A percentile compares a stretch with the other conserved stretches of the same genome.
Conservation (phyloP, 2,113 vertebrate species). For the Aythya baeri region DNA sequence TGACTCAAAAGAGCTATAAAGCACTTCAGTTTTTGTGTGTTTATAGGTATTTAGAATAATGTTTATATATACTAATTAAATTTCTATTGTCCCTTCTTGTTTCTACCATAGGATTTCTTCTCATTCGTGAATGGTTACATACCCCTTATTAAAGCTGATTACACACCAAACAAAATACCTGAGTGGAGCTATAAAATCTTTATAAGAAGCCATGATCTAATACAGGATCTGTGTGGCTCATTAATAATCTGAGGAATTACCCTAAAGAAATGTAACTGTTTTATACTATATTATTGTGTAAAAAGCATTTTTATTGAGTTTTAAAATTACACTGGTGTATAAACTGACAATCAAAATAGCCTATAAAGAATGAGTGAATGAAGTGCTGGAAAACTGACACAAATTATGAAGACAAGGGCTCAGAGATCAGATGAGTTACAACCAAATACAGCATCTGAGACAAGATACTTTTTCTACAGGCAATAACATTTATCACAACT, state of each 20-base stretch:
- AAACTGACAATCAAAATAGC: conserved; percentile 39
- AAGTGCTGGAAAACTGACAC: conserved; percentile 13
- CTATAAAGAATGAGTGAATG: neutral
- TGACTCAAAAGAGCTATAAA: neutral
- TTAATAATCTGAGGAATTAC: conserved; percentile 58
- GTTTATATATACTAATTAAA: conserved; percentile 35
- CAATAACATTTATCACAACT: neutral
- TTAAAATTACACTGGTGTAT: neutral
- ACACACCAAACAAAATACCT: conserved; percentile 39
- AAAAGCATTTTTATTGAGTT: conserved; percentile 56
- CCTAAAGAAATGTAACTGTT: conserved; percentile 17
- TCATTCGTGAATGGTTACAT: neutral
- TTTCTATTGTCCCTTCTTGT: neutral
- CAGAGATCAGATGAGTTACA: conserved; percentile 1
- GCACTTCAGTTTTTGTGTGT: neutral
- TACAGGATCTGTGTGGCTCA: conserved; percentile 16
- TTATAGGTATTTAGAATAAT: conserved; percentile 51
- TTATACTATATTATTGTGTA: conserved; percentile 42
- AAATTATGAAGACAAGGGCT: neutral
- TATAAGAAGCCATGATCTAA: conserved; percentile 44
- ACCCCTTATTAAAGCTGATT: conserved; percentile 52
- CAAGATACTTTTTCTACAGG: neutral
- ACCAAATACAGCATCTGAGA: neutral
- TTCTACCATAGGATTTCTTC: conserved; percentile 12
- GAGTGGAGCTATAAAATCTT: neutral